These are phyloP conservation scores for Eristalinus aeneus DNA, from an alignment of 2,888 invertebrate species.

Conservation along the genomic window DNA sequence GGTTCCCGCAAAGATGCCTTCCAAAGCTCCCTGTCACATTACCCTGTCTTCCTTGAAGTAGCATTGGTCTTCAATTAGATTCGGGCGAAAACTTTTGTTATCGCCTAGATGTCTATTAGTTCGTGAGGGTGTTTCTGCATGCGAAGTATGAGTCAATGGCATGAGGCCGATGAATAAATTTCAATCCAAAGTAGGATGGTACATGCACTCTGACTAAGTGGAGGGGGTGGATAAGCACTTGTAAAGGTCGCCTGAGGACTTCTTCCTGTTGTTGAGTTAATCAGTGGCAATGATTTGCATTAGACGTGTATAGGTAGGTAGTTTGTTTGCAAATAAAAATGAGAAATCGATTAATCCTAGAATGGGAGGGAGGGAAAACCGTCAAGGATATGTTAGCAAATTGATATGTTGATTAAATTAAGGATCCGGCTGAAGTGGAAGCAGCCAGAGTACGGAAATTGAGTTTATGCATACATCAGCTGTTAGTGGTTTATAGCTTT, in stretches of 20 bases:
- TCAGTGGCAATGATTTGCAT: conserved; percentile 67
- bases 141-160: not conserved
- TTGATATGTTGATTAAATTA: conserved; percentile 55
- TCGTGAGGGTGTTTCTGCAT: not conserved
- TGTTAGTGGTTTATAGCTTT: not conserved
- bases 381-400: conserved; percentile 27
- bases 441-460: conserved; percentile 2
- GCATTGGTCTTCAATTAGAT: conserved; percentile 46
- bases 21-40: not conserved
- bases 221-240: conserved; percentile 10
- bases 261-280: conserved; percentile 62
- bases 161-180: conserved; percentile 44
- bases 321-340: conserved; percentile 65
- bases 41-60: conserved; percentile 41
- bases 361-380: not conserved
- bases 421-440: not conserved
- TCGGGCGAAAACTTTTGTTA: conserved; percentile 60
- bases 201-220: conserved; percentile 45
- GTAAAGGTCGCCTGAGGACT: conserved; percentile 54
- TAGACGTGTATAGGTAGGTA: conserved; percentile 58
- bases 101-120: conserved; percentile 23
- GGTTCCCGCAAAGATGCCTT: conserved; percentile 29
- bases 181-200: conserved; percentile 35
- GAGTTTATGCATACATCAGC: not conserved
- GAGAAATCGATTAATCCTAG: conserved; percentile 49